These are phyloP conservation scores for Harpagifer antarcticus DNA, from an alignment of 2,797 vertebrate species.

Conservation along the genomic window DNA sequence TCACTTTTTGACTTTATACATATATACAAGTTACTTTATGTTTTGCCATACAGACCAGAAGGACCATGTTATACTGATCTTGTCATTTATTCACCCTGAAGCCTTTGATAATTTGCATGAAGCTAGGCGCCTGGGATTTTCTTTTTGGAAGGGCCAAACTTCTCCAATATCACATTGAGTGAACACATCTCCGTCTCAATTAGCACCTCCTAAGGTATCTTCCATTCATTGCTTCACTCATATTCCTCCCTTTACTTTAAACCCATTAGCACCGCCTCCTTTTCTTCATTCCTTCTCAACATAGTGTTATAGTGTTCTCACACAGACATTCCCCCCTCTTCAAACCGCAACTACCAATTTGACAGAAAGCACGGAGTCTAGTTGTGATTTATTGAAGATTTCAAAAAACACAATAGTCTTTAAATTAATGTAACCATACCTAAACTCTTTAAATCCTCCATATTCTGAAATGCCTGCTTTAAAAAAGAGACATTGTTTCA, in stretches of 20 bases:
- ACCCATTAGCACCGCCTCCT: constrained; percentile 18
- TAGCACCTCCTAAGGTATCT: constrained; percentile 13
- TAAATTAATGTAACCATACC: neutral
- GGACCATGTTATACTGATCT: neutral
- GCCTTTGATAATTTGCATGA: neutral
- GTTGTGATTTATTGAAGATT: constrained; percentile 1
- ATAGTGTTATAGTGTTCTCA: constrained; percentile 5
- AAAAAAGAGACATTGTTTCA: neutral
- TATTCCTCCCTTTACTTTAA: neutral
- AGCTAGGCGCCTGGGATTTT: neutral
- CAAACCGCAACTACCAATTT: constrained; percentile 9
- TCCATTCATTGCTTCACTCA: constrained; percentile 2
- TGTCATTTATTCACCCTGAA: neutral
- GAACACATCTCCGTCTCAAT: constrained; percentile 15
- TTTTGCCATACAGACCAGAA: neutral
- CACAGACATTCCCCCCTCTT: neutral
- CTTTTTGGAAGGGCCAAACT: neutral
- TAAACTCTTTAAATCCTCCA: neutral
- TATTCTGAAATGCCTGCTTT: neutral
- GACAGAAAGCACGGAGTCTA: neutral
- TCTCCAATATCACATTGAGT: constrained; percentile 6
- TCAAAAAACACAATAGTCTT: neutral
- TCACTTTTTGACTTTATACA: no score
- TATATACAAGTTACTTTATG: neutral
- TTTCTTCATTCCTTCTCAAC: constrained; percentile 7